Conservation (phyloP, 1,140 invertebrate species). For the Sitobion miscanthi region DNA sequence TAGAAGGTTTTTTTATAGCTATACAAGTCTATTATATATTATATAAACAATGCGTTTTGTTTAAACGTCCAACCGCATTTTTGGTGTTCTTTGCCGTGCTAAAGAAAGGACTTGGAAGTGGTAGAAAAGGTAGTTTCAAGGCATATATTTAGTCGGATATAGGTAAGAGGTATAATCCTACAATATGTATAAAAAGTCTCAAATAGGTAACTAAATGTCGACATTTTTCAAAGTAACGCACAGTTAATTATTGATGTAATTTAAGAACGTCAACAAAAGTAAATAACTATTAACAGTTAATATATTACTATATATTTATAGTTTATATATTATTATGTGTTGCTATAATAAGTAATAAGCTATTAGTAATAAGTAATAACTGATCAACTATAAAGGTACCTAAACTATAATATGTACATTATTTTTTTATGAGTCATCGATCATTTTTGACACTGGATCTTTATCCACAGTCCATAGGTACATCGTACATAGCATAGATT, state of each 20-base stretch:
- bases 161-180: background rate
- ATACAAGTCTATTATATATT: background rate
- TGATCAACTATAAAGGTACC: background rate
- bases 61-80: background rate
- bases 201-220: background rate
- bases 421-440: background rate
- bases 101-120: background rate
- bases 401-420: background rate
- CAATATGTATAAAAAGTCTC: background rate
- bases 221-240: background rate
- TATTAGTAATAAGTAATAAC: background rate
- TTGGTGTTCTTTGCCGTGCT: background rate
- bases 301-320: background rate
- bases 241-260: background rate
- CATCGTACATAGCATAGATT: background rate
- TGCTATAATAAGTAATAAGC: background rate
- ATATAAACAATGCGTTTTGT: background rate
- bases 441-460: background rate
- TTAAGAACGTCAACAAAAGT: background rate
- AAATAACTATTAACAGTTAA: background rate
- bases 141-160: background rate
- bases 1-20: background rate
- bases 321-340: background rate
- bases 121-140: background rate
- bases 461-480: background rate